Conservation (phyloP, 2,888 invertebrate genomes). For the Pollenia labialis region DNA sequence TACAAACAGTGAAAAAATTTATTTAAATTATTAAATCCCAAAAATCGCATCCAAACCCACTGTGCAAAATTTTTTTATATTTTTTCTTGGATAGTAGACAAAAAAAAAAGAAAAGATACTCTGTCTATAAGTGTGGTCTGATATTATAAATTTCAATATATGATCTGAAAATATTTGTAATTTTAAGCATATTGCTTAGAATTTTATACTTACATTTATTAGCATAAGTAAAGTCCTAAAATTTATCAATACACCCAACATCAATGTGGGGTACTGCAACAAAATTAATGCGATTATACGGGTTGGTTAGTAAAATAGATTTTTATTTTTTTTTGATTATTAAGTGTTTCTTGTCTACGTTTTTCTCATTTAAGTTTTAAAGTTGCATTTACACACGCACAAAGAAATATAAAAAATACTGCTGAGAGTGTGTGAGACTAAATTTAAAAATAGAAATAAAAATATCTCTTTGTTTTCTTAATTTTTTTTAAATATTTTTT, state of each 20-base stretch:
- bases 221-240: no score
- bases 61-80: no score
- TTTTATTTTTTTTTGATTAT: constrained; percentile 40
- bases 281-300: constrained; percentile 65
- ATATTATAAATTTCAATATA: no score
- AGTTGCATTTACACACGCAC: constrained; percentile 53
- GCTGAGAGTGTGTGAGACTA: constrained; percentile 29
- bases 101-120: no score
- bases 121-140: no score
- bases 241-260: constrained; percentile 54
- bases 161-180: no score
- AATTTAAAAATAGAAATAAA: constrained; percentile 11
- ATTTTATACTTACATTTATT: no score
- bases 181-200: no score
- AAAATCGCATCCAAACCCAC: no score
- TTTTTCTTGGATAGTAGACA: no score
- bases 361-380: constrained; percentile 64
- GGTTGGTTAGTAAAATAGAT: constrained; percentile 62
- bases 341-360: constrained; percentile 30
- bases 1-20: no score
- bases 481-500: not conserved
- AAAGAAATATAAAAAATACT: not conserved
- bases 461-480: constrained; percentile 43
- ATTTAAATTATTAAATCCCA: no score
- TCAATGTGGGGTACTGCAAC: constrained; percentile 46